Evolutionary conservation across 2,113 vertebrate species (phyloP).

Genomic region (Semnornis frantzii): DNA sequence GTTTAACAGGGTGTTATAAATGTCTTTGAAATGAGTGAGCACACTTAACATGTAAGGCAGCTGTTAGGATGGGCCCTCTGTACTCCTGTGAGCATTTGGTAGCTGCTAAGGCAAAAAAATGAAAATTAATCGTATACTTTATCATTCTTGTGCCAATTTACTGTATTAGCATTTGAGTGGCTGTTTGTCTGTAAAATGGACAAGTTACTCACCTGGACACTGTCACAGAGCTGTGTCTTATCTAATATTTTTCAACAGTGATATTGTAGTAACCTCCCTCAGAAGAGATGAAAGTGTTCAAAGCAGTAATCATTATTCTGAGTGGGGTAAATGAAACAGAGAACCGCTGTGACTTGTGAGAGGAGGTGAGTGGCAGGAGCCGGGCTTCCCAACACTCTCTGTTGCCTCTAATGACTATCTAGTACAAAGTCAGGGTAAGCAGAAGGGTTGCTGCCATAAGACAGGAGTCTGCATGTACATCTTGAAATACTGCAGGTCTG

Average conservation of each 20-base stretch:
- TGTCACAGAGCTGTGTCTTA: background rate
- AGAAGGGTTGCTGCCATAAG: background rate
- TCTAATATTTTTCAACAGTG: background rate
- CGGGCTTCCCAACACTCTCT: rapidly evolving
- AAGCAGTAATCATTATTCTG: background rate
- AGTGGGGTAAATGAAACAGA: background rate
- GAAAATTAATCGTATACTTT: background rate
- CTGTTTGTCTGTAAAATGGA: background rate
- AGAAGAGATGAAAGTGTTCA: background rate
- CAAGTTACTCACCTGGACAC: background rate
- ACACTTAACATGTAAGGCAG: background rate
- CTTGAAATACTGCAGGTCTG: background rate
- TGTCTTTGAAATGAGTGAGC: background rate
- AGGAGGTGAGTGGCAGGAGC: background rate
- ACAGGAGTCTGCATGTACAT: background rate
- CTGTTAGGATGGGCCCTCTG: background rate
- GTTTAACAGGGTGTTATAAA: background rate
- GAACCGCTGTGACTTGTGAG: background rate
- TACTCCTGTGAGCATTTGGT: background rate
- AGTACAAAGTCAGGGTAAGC: background rate
- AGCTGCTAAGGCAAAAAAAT: background rate
- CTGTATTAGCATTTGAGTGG: background rate
- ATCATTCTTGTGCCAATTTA: background rate
- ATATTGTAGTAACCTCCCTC: background rate
- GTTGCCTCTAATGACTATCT: rapidly evolving